Base-by-base conservation (phyloP, 2,888 invertebrate species). In the Fragum sueziense region DNA sequence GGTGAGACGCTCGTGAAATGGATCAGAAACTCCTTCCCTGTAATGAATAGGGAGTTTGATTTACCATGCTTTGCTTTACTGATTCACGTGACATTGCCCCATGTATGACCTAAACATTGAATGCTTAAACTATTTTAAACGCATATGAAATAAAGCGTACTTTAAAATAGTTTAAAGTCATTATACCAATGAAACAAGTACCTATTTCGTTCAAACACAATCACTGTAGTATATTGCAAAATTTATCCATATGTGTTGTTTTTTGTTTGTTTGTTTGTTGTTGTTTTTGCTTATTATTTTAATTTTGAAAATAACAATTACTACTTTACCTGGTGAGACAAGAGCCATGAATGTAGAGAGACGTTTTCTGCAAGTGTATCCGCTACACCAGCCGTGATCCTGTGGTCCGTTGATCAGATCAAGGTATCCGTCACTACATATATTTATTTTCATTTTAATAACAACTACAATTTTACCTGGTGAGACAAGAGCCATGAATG, bases 381-480 rank as follows among this genome's bases (percentile, higher is more conserved):
- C 92, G 17, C 84, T 85, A 76, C 92, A 93, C 91, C 92, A 92
- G 59, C 92, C 92, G 71, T 92, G 92, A 76, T 92, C 91, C 87
- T 91, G 91, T 0, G 93, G 93, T 14, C 93, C 93, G 70, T 93
- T 93, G 51, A 93, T 88, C 31, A 93, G 86, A 76, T 93, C 93
- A 22, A 93, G 34, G 61, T 88, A 88, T 1, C 86, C 88, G n/a
- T 89, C n/a, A n/a, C n/a, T n/a, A n/a, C n/a, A n/a, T n/a, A n/a
- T n/a, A n/a, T n/a, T n/a, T n/a, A n/a, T n/a, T n/a, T n/a, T n/a
- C n/a, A n/a, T n/a, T n/a, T n/a, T n/a, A n/a, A n/a, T n/a, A 37
- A 37, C 37, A 37, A 37, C 14, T 9, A 14, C 37, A 9, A 37
- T 14, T 84, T 79, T 72, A 91, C 91, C 89, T 70, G 87, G 82